A percentile compares a stretch with the other conserved stretches of the same genome.
Conservation (phyloP, 2,888 invertebrate genomes). For the Polia nebulosa region DNA sequence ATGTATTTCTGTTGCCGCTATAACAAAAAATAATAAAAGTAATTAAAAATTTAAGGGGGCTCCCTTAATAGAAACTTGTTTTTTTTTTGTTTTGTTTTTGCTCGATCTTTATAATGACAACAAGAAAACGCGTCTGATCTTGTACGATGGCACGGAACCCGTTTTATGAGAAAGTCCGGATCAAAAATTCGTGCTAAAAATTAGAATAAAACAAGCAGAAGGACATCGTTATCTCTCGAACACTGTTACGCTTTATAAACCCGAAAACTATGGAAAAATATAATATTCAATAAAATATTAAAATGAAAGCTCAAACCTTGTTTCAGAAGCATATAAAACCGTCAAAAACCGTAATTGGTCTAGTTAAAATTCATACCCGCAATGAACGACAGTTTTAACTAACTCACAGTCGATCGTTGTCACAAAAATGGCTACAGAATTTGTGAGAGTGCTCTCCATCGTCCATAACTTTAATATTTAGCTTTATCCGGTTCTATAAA, state of each 20-base stretch:
- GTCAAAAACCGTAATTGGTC: constrained; percentile 32
- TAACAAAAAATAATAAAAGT: no score
- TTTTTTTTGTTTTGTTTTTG: no score
- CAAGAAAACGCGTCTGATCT: no score
- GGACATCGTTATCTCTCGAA: constrained; percentile 20
- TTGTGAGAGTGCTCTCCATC: constrained; percentile 17
- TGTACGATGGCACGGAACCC: no score
- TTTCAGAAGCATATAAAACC: neutral
- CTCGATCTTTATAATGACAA: no score
- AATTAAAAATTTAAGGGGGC: no score
- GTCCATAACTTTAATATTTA: constrained; percentile 55
- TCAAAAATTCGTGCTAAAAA: neutral
- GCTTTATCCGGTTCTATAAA: constrained; percentile 45
- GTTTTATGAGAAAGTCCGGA: neutral
- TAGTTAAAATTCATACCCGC: constrained; percentile 36
- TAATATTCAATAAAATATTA: neutral
- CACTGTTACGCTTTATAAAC: neutral
- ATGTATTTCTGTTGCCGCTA: no score
- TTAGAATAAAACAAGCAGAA: neutral
- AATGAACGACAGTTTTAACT: constrained; percentile 37
- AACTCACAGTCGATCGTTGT: constrained; percentile 26
- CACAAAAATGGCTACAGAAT: constrained; percentile 48
- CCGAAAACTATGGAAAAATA: neutral
- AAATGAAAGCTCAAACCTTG: neutral
- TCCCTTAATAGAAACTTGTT: no score